phyloP scores from a whole-genome alignment of 2,888 invertebrate species.

The Brachylomia viminalis region DNA sequence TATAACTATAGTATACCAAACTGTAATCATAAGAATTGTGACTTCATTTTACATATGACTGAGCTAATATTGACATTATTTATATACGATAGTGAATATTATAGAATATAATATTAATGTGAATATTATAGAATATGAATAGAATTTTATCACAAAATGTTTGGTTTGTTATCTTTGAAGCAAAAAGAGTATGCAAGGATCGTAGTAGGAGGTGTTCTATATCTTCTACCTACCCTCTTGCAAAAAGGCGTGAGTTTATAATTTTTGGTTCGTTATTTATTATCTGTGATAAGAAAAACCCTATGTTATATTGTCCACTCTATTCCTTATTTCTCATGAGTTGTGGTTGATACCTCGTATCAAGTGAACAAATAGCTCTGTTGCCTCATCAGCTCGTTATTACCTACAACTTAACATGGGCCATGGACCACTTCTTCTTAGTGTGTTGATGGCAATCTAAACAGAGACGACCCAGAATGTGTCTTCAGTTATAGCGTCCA shows the following conservation, averaged over 20 bases:
- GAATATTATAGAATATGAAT: constrained; percentile 18
- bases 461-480: not conserved
- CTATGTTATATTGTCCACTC: not conserved
- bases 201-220: not conserved
- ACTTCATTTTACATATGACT: constrained; percentile 21
- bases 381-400: not conserved
- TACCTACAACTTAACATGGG: not conserved
- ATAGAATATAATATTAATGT: constrained; percentile 12
- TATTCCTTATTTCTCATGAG: not conserved
- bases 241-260: not conserved
- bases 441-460: not conserved
- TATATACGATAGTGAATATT: constrained; percentile 15
- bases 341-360: not conserved
- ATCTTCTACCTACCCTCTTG: not conserved
- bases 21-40: constrained; percentile 9
- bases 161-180: not conserved
- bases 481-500: not conserved
- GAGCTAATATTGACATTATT: constrained; percentile 55
- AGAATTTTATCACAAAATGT: not conserved
- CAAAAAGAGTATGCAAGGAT: not conserved
- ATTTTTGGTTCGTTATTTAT: too few relatives aligned
- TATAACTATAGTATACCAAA: constrained; percentile 13
- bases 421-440: not conserved
- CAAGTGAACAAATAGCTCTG: not conserved
- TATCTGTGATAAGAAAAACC: not conserved